Evolutionary conservation across 92 coral and sea anemone species (phyloP).

Genomic region (Desmophyllum pertusum): DNA sequence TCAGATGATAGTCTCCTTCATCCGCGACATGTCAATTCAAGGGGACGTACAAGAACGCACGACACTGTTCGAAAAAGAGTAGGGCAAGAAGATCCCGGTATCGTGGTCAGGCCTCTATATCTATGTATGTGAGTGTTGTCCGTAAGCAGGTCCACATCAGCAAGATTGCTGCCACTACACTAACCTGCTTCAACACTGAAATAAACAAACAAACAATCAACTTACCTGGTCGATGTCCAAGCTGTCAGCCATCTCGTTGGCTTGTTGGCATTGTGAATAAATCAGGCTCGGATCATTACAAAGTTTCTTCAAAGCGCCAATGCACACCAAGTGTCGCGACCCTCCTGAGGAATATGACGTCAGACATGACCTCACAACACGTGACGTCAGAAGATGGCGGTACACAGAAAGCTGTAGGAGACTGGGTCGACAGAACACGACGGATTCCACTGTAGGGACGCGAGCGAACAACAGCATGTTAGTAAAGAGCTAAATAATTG

Average conservation of each 20-base stretch:
- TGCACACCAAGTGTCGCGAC: constrained; percentile 88
- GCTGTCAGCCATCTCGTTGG: constrained; percentile 40
- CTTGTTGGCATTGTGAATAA: constrained; percentile 47
- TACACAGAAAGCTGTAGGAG: constrained; percentile 80
- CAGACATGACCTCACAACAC: constrained; percentile 82
- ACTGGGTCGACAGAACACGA: constrained; percentile 92
- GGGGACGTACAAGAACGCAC: no score
- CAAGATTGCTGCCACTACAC: no score
- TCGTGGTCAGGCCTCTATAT: no score
- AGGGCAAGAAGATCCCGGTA: no score
- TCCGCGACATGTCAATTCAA: no score
- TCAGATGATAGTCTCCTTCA: no score
- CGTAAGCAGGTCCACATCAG: no score
- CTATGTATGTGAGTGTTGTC: no score
- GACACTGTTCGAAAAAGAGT: no score
- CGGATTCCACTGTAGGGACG: constrained; percentile 72
- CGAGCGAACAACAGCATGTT: neutral
- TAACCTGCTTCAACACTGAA: neutral
- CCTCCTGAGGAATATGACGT: constrained; percentile 55
- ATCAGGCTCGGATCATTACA: constrained; percentile 90
- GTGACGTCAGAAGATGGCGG: constrained; percentile 83
- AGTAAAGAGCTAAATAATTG: neutral
- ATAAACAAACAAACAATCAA: neutral
- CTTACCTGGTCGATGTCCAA: constrained; percentile 45
- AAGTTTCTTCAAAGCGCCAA: constrained; percentile 90